Evolutionary conservation across 2,797 vertebrate genomes (phyloP).

Genomic region (Buceros bicornis): DNA sequence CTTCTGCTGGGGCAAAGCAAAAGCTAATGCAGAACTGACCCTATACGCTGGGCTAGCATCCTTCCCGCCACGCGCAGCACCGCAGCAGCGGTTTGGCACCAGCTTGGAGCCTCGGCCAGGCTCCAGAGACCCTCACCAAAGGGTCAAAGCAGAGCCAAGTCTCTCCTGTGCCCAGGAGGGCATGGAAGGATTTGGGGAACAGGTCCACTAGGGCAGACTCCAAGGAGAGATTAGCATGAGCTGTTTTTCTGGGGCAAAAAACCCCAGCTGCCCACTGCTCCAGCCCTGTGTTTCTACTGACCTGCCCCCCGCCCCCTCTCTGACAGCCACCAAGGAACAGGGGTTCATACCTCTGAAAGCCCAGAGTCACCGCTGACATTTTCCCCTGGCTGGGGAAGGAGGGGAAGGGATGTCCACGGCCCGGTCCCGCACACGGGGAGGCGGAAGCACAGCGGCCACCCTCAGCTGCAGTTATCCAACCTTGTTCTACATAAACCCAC

Average conservation of each 20-base stretch:
- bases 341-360: not conserved
- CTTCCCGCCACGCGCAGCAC: not conserved
- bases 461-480: not conserved
- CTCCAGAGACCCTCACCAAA: accelerated
- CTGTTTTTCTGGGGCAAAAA: not conserved
- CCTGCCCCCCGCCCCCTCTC: not conserved
- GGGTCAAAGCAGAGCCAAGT: not conserved
- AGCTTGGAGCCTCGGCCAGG: accelerated
- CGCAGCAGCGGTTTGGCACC: not conserved
- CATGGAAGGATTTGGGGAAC: not conserved
- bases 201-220: not conserved
- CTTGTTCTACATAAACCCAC: not conserved
- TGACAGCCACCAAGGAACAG: accelerated
- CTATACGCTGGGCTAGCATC: accelerated
- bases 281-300: not conserved
- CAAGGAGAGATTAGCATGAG: not conserved
- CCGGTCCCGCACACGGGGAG: not conserved
- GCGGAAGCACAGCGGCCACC: not conserved
- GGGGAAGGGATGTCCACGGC: not conserved
- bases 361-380: not conserved
- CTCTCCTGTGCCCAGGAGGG: not conserved
- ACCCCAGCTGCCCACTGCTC: not conserved
- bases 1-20: not conserved
- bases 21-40: not conserved
- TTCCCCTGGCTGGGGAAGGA: not conserved